Evolutionary conservation across 2,797 vertebrate species (phyloP), one percentile per base, ranked within the genome.

Genomic region (Lateolabrax maculatus): DNA sequence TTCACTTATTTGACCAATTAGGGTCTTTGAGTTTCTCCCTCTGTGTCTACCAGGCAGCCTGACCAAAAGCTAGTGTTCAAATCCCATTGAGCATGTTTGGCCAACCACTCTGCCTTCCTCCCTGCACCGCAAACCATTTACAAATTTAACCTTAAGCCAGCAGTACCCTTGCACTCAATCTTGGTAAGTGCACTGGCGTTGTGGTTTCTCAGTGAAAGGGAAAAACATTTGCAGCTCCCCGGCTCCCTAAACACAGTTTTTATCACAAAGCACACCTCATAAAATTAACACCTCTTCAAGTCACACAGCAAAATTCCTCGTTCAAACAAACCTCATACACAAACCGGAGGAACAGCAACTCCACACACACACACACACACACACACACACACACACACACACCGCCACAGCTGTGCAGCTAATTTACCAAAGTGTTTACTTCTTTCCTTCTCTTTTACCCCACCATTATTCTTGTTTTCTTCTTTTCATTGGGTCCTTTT

Each of bases 361-460:
- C 21, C 58, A 66, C 66, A 66, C 75, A 76, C 76, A 79, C 69
- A 31, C 58, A 52, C 46, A 41, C 68, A 62, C 64, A 64, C 63
- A 63, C 60, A 36, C 69, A 63, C 53, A 34, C 34, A 46, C 37
- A 46, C 57, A 63, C 71, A 36, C 51, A 65, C 23, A 39, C 21
- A 49, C 63, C 52, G 88, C 57, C 91, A 92, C 93, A 93, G 93
- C 93, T 95, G 93, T 94, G 91, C 84, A 84, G 84, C 88, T 90
- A 83, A 92, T 90, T 80, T 72, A 84, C 72, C 75, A 67, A 79
- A 72, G 79, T 95, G 90, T 95, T 94, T 93, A 71, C 92, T 80
- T 86, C 85, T 73, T 77, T 79, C 78, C 63, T 41, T 83, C 76
- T 86, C 51, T 65, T 90, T 83, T 64, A 67, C 65, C 55, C 61